Evolutionary conservation across 2,113 vertebrate species (phyloP), one percentile per base, ranked within the genome.

Genomic region (Rhea pennata): DNA sequence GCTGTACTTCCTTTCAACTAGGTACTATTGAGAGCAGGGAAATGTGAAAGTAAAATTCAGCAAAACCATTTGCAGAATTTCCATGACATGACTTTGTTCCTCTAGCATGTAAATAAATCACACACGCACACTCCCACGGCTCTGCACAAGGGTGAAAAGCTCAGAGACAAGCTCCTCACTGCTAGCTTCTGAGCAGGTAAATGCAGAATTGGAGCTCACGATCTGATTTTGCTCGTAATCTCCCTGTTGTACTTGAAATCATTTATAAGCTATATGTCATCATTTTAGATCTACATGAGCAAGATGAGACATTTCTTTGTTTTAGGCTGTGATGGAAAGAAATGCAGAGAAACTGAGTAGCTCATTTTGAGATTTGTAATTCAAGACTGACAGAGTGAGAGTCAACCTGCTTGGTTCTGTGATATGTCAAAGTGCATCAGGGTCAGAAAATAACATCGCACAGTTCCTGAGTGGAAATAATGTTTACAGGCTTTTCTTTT

Each of bases 401-500:
- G 64, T 86, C 72, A 78, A 86, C 92, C 90, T 94, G 88, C 3
- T 0, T 39, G 46, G 80, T 77, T 92, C 79, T 96, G 76, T 0
- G 1, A 40, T 92, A 71, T 51, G 83, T 88, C 88, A 67, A 77
- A 86, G 95, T 74, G 88, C 90, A 93, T 74, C 0, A 0, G 46
- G 95, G 90, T 96, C 93, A 95, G 79, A 88, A 88, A 95, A 92
- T 78, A 95, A 74, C 82, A 64, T 51, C 33, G 66, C 66, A 40
- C 61, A 44, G 88, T 72, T 96, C 88, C 93, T 93, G 93, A 94
- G 93, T 64, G 88, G 78, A 88, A 87, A 94, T 74, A 64, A 81
- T 97, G 82, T 96, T 95, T 96, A 96, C 90, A 90, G 90, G 87
- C 67, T 96, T 93, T 91, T 94, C 87, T 96, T 97, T 94, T 94